Percentiles rank a stretch among this genome's conserved stretches.
Conservation (phyloP, 2,797 vertebrate genomes). For the Sebastes kiyomatsui region DNA sequence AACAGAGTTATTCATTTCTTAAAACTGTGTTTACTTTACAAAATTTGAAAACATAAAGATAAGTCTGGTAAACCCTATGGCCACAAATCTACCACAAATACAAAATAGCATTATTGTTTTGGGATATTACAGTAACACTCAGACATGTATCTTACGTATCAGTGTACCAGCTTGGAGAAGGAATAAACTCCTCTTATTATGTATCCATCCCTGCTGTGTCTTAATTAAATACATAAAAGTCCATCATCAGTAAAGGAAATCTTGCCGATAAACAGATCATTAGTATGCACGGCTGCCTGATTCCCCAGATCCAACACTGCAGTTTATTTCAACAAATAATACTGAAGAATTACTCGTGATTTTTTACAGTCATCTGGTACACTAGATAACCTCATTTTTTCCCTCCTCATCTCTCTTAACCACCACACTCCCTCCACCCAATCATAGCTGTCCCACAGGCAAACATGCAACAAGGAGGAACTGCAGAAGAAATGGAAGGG, state of each 20-base stretch:
- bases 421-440: neutral
- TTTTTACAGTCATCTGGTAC: constrained; percentile 7
- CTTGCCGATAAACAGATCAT: neutral
- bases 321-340: constrained; percentile 11
- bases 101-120: neutral
- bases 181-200: neutral
- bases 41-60: neutral
- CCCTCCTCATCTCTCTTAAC: neutral
- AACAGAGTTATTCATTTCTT: neutral
- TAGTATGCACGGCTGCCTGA: neutral
- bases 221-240: neutral
- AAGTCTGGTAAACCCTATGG: neutral
- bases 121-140: neutral
- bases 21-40: neutral
- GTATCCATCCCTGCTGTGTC: neutral
- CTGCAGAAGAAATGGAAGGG: constrained; percentile 86
- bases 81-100: neutral
- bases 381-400: neutral
- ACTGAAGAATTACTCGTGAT: neutral
- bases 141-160: neutral
- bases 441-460: constrained; percentile 56
- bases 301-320: neutral
- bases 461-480: constrained; percentile 69
- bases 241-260: neutral
- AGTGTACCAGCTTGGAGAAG: neutral